Base-by-base conservation (phyloP, 2,113 vertebrate species). In the Azemiops feae region DNA sequence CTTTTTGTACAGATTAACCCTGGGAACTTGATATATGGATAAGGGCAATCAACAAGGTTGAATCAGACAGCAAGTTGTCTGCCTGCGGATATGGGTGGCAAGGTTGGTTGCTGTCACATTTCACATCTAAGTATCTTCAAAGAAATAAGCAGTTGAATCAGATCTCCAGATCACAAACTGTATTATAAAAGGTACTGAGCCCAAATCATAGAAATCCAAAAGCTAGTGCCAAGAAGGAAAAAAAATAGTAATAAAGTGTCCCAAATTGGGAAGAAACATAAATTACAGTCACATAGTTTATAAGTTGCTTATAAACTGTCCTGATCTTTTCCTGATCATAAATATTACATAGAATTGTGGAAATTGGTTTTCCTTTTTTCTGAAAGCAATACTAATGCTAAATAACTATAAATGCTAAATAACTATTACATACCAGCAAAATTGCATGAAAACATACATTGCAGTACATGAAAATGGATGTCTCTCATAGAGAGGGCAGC, bases 61-160 rank as follows among this genome's bases (percentile, higher is more conserved):
- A 58, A 94, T 91, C 94, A 96, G 93, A 93, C 91, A 53, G 89
- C 89, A 96, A 91, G 86, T 93, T 69, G 87, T 60, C 91, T 27
- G 47, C 86, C 91, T 91, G 89, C 57, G 95, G 94, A 60, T 74
- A 94, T 47, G 85, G 87, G 94, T 94, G 88, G 22, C 3, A 4
- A 25, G 50, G 14, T 47, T 60, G 88, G 43, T 5, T 47, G 25
- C 60, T 94, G 95, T 94, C 96, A 96, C 2, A 91, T 93, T 74
- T 94, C 95, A 96, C 1, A 93, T 93, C 85, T 85, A 85, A 85
- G 30, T 60, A 60, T 92, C 91, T 95, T 86, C 54, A 22, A 3
- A 69, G 52, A 45, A 92, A 94, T 90, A n/a, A 95, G 43, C 57
- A 95, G 16, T 89, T 94, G 88, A 94, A 96, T 94, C 60, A 60